These are phyloP conservation scores for Stratiolaelaps scimitus DNA, from an alignment of 1,140 invertebrate genomes.

Conservation along the genomic window DNA sequence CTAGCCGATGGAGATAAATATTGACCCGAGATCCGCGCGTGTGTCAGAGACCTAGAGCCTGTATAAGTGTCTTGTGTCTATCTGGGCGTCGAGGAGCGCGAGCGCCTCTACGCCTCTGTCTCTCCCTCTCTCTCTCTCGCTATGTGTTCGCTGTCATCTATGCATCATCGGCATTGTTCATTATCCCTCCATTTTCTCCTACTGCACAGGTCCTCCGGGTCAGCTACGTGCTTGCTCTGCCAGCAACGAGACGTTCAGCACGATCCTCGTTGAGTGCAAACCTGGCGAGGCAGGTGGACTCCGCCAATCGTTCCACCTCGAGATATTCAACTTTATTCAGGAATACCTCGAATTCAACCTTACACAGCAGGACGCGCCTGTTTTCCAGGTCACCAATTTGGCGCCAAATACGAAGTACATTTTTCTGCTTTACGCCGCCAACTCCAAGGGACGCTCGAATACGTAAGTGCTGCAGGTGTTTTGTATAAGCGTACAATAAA, in stretches of 20 bases:
- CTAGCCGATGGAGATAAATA: too few species aligned
- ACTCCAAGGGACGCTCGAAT: slow-evolving; percentile 35
- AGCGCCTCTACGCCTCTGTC: too few species aligned
- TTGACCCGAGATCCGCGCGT: too few species aligned
- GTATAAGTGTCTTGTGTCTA: too few species aligned
- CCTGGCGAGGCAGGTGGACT: slow-evolving; percentile 66
- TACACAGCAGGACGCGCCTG: slow-evolving; percentile 29
- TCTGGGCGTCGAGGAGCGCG: too few species aligned
- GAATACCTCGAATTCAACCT: slow-evolving; percentile 34
- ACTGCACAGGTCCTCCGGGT: slow-evolving; percentile 35
- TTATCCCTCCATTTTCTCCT: too few species aligned
- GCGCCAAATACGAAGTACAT: slow-evolving; percentile 33
- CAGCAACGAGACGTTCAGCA: slow-evolving; percentile 34
- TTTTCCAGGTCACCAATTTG: slow-evolving; percentile 34
- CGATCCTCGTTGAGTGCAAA: slow-evolving; percentile 57
- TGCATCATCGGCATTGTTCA: not conserved
- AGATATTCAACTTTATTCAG: slow-evolving; percentile 51
- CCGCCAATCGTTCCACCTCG: slow-evolving; percentile 64
- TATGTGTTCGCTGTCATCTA: slow-evolving; percentile 15
- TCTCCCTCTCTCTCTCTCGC: too few species aligned
- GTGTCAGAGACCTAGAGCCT: too few species aligned
- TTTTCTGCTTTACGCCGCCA: slow-evolving; percentile 35
- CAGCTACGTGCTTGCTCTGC: slow-evolving; percentile 33
- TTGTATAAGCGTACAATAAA: too few species aligned
- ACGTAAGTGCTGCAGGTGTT: slow-evolving; percentile 27